phyloP scores from a whole-genome alignment of 2,113 vertebrate genomes.

The Pituophis catenifer region DNA sequence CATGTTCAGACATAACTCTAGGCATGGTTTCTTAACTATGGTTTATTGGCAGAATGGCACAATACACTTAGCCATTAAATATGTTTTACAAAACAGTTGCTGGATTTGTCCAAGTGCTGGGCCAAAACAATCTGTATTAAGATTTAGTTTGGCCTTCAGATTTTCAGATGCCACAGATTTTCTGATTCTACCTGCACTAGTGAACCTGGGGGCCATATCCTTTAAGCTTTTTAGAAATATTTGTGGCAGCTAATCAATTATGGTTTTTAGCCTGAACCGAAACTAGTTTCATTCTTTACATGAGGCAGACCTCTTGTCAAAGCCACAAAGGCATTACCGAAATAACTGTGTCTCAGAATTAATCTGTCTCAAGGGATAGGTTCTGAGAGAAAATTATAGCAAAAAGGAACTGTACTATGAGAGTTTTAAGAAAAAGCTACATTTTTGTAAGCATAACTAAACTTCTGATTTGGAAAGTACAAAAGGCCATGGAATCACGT shows the following conservation, averaged over 20 bases:
- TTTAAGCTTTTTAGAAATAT: not conserved
- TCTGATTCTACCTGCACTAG: not conserved
- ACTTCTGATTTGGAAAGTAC: slow-evolving; percentile 60
- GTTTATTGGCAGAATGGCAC: not conserved
- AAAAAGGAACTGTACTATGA: slow-evolving; percentile 49
- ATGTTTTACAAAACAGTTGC: not conserved
- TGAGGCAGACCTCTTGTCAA: slow-evolving; percentile 48
- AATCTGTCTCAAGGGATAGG: slow-evolving; percentile 48
- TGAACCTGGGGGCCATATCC: not conserved
- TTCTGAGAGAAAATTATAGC: slow-evolving; percentile 43
- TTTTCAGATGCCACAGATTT: not conserved
- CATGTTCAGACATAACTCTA: not conserved
- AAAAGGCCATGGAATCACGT: slow-evolving; percentile 56
- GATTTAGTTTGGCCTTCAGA: not conserved
- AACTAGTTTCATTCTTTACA: slow-evolving; percentile 32
- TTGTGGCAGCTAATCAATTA: not conserved
- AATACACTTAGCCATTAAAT: not conserved
- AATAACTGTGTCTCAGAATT: slow-evolving; percentile 57
- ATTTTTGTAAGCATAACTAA: slow-evolving; percentile 58
- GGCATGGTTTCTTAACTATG: not conserved
- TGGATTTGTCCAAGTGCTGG: not conserved
- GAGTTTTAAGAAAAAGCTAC: slow-evolving; percentile 60
- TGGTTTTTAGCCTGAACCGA: not conserved
- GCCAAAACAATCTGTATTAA: not conserved
- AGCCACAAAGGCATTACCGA: slow-evolving; percentile 46